phyloP scores from a whole-genome alignment of 2,888 invertebrate species.

The Melipona bicolor region DNA sequence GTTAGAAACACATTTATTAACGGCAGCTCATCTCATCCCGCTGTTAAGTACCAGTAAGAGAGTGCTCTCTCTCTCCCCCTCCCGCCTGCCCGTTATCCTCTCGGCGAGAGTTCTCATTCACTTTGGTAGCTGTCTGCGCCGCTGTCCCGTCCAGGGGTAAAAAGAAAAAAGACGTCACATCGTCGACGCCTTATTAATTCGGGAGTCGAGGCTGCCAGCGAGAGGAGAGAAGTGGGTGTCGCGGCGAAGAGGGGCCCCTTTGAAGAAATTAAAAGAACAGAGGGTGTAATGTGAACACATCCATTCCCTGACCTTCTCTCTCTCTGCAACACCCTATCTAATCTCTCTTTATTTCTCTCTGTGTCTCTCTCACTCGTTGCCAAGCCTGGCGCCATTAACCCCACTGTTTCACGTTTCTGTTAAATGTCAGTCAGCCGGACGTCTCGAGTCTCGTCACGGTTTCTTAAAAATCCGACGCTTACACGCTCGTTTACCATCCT shows the following conservation, averaged over 20 bases:
- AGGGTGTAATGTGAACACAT: conserved; percentile 83
- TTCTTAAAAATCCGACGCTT: conserved; percentile 78
- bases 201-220: conserved; percentile 66
- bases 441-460: conserved; percentile 82
- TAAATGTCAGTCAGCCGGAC: conserved; percentile 82
- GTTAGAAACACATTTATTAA: conserved; percentile 82
- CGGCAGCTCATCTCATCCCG: conserved; percentile 72
- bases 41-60: conserved; percentile 69
- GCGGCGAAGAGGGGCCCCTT: conserved; percentile 72
- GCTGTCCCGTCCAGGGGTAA: conserved; percentile 73
- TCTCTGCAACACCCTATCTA: not conserved
- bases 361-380: conserved; percentile 13
- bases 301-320: conserved; percentile 74
- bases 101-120: conserved; percentile 77
- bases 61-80: conserved; percentile 41
- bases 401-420: conserved; percentile 74
- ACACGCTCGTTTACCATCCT: conserved; percentile 43
- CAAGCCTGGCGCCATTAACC: conserved; percentile 66
- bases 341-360: conserved; percentile 46
- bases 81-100: conserved; percentile 62
- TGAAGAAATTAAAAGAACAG: conserved; percentile 84
- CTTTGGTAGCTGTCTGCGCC: conserved; percentile 78
- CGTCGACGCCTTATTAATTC: conserved; percentile 84
- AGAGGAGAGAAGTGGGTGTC: conserved; percentile 55
- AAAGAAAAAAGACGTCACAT: conserved; percentile 82